Conservation (phyloP, 1,140 invertebrate genomes). For the Hylyphantes graminicola region DNA sequence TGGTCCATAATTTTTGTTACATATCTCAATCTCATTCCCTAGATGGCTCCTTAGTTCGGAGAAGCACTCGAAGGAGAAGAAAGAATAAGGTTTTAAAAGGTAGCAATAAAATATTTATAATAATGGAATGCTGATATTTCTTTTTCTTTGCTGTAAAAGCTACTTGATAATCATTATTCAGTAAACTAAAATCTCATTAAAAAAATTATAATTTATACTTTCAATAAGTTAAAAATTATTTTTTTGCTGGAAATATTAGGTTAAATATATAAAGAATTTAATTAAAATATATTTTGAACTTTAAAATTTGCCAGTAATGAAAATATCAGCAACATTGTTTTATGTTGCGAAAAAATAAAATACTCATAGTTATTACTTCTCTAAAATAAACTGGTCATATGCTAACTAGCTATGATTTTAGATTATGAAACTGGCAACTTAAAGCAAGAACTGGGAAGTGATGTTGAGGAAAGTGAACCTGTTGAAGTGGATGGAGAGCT, state of each 20-base stretch:
- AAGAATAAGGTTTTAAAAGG: constrained; percentile 66
- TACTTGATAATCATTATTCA: no score
- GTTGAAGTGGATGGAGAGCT: constrained; percentile 43
- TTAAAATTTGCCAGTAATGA: no score
- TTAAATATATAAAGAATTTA: no score
- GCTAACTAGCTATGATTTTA: constrained; percentile 11
- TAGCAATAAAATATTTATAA: constrained; percentile 43
- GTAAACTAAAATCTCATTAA: no score
- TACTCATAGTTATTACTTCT: not conserved
- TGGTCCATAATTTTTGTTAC: no score
- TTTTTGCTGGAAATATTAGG: no score
- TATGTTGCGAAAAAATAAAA: not conserved
- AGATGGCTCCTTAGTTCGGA: constrained; percentile 67
- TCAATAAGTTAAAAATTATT: no score
- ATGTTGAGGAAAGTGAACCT: constrained; percentile 49
- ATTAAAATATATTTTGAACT: no score
- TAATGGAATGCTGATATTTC: no score
- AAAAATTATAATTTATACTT: no score
- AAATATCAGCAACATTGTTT: not conserved
- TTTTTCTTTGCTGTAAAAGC: no score
- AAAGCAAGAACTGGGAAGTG: constrained; percentile 57
- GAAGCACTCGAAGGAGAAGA: constrained; percentile 66
- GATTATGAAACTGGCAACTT: constrained; percentile 62
- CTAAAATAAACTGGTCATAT: not conserved
- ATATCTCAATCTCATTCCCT: not conserved